Evolutionary conservation across 1,140 invertebrate species (phyloP).

Genomic region (Drosophila murphyi): DNA sequence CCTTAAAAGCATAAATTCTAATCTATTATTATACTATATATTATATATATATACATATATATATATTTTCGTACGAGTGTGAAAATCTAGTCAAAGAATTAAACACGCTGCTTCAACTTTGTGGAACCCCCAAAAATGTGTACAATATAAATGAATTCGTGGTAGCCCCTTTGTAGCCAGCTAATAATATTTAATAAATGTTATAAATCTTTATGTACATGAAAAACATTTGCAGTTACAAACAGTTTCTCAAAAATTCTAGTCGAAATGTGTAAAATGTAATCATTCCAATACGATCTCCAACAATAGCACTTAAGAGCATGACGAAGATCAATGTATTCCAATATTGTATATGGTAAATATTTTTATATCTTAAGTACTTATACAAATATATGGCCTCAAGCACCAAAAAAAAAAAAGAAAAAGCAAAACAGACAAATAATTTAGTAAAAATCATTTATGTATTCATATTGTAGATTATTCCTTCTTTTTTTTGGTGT

Average conservation of each 20-base stretch:
- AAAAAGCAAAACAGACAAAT: constrained; percentile 37
- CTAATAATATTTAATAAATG: constrained; percentile 25
- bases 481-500: constrained; percentile 60
- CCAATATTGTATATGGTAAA: constrained; percentile 5
- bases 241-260: constrained; percentile 29
- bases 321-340: background rate
- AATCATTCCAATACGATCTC: background rate
- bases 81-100: constrained; percentile 73
- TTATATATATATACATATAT: constrained; percentile 24
- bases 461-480: constrained; percentile 58
- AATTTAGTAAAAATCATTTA: constrained; percentile 70
- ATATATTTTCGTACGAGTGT: constrained; percentile 65
- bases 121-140: constrained; percentile 43
- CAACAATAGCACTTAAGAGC: constrained; percentile 19
- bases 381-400: background rate
- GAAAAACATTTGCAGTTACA: constrained; percentile 7
- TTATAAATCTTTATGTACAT: background rate
- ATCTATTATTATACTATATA: constrained; percentile 1
- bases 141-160: constrained; percentile 21
- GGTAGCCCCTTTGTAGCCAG: constrained; percentile 11
- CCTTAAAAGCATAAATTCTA: constrained; percentile 10
- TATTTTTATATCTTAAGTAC: constrained; percentile 10
- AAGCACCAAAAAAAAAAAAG: background rate
- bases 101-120: constrained; percentile 30
- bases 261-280: constrained; percentile 29